A percentile compares a stretch with the other conserved stretches of the same genome.
These are phyloP conservation scores for Eutolmus rufibarbis DNA, from an alignment of 2,888 invertebrate species.

Conservation along the genomic window DNA sequence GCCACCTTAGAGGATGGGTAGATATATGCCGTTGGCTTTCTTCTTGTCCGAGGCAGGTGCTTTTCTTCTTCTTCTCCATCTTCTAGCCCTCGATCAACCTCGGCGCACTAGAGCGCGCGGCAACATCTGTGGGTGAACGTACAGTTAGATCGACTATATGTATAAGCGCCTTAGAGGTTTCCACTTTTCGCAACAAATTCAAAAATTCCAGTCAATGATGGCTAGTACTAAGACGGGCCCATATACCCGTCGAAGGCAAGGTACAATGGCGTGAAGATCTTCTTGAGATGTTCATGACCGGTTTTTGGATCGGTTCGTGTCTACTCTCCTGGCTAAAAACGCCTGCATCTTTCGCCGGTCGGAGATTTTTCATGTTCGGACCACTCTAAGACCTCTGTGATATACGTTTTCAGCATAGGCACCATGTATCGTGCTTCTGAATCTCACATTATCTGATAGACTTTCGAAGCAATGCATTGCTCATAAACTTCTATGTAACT, in stretches of 20 bases:
- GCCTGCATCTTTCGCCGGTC: neutral
- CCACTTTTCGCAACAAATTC: constrained; percentile 19
- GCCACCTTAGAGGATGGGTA: neutral
- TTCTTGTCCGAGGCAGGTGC: constrained; percentile 4
- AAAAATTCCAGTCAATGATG: constrained; percentile 2
- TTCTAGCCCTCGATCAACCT: neutral
- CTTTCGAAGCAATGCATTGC: neutral
- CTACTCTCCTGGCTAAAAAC: neutral
- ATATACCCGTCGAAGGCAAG: neutral
- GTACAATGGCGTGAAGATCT: constrained; percentile 17
- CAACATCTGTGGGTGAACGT: constrained; percentile 36
- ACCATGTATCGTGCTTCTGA: constrained; percentile 26
- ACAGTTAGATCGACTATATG: neutral
- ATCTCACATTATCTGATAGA: constrained; percentile 21
- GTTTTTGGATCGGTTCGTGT: constrained; percentile 7
- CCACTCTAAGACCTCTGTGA: neutral
- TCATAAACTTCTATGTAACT: neutral
- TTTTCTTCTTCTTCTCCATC: neutral
- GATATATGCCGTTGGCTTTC: constrained; percentile 10
- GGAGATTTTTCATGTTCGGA: neutral
- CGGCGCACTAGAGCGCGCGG: neutral
- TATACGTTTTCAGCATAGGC: constrained; percentile 15
- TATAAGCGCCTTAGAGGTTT: neutral
- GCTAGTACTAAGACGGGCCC: neutral
- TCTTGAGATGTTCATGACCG: constrained; percentile 12